Base-by-base conservation (phyloP, 2,113 vertebrate genomes). In the Gopherus flavomarginatus region DNA sequence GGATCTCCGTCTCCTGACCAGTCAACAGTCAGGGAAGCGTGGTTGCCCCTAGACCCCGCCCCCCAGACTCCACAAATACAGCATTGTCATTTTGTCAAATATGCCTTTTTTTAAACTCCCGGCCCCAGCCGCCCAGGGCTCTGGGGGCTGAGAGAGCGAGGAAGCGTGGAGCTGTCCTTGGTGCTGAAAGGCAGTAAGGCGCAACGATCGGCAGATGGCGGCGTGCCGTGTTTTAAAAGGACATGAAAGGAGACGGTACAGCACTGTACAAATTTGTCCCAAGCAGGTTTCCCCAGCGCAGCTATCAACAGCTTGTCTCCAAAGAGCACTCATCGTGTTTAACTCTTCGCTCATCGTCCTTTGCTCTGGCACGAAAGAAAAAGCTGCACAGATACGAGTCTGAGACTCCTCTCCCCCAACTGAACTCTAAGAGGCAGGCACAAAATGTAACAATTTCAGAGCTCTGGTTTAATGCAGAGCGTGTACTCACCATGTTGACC, bases 401-500 rank as follows among this genome's bases (percentile, higher is more conserved):
- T 5, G 65, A 38, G 62, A 65, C 8, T 8, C 5, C 14, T n/a
- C 65, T 49, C 50, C 50, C 4, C 3, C 11, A 82, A 84, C 82
- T 69, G 56, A 94, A 90, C 84, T 44, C 29, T 24, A 22, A 22
- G 90, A 91, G 87, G 86, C 90, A 44, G 62, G 54, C 14, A 38
- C 21, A 72, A 83, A 72, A 77, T 42, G 29, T 31, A 88, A 81
- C 87, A 85, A 4, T 92, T 86, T 95, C 81, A 50, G 92, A 85
- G 56, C 29, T 21, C 2, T 5, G 50, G 53, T 80, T 56, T 75
- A 54, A 54, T 89, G 65, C 50, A 83, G 59, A 59, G 85, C 75
- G 94, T 75, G 85, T 97, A 99, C 99, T 99, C 97, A 99, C 99
- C 99, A 99, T 99, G 98, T 99, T 99, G 97, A 99, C 99, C 98